Evolutionary conservation across 2,113 vertebrate genomes (phyloP).

Genomic region (Furnarius figulus): DNA sequence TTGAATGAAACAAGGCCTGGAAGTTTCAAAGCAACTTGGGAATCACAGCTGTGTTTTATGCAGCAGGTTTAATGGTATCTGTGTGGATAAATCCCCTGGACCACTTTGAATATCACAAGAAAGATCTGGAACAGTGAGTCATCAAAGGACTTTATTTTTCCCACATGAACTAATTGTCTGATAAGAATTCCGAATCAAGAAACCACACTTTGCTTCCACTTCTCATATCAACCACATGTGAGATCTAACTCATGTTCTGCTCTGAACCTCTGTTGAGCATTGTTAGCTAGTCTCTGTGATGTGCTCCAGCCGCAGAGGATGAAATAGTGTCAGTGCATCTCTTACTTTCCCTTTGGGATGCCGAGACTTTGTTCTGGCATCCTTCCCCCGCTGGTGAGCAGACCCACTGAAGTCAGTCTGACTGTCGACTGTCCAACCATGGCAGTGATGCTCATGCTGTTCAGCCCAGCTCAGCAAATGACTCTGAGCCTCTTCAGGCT

Average conservation of each 20-base stretch:
- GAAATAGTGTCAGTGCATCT: rapidly evolving
- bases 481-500: neutral
- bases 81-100: neutral
- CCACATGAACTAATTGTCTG: neutral
- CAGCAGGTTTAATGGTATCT: neutral
- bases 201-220: neutral
- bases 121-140: neutral
- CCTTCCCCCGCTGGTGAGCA: neutral
- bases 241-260: neutral
- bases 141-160: neutral
- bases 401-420: neutral
- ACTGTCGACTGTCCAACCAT: rapidly evolving
- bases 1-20: neutral
- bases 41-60: neutral
- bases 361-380: neutral
- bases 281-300: neutral
- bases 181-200: neutral
- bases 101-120: neutral
- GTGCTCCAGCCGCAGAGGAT: neutral
- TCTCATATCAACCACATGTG: rapidly evolving
- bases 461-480: neutral
- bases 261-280: neutral
- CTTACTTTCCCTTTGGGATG: neutral
- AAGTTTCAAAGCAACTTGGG: neutral
- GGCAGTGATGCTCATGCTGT: rapidly evolving